Evolutionary conservation across 2,888 invertebrate genomes (phyloP), one percentile per base, ranked within the genome.

Genomic region (Acrobeloides nanus): DNA sequence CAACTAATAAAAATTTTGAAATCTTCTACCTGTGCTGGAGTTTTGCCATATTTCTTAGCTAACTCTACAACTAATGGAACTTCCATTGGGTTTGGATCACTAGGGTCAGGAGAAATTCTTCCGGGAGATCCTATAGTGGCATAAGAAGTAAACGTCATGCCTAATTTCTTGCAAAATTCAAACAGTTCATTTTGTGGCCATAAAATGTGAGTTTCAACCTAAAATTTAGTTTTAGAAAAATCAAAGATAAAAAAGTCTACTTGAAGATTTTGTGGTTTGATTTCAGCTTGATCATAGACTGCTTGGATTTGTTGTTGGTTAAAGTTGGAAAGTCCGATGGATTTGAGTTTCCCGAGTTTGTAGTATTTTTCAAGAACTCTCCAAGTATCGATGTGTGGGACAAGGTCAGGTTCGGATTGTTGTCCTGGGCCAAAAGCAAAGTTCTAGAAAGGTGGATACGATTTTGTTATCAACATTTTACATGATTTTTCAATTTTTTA

Each of bases 231-330:
- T 23, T 79, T 75, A 74, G 86, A 85, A 74, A 86, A 86, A 64
- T 84, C 82, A 61, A 86, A 83, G 21, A 83, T 80, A 67, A 88
- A 86, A 24, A 84, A 76, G 74, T 89, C 88, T 42, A 62, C 67
- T 55, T 71, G 71, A 3, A 67, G 51, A 43, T 64, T 65, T 2
- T 59, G 42, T 6, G 70, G 70, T 40, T 72, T 64, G 39, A 71
- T 59, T 12, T 62, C 61, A 12, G 61, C 65, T n/a, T 52, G 55
- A 38, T 68, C 59, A 27, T 62, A 59, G 15, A 73, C 55, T 5
- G 61, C 61, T 35, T 62, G 48, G 15, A 73, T 46, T 51, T 72
- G 72, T 18, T 54, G 42, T 4, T 26, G 51, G 48, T 60, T 66
- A 57, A 72, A 73, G 53, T 66, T 66, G 24, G 61, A 63, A 15